Conservation (phyloP, 2,888 invertebrate species). For the Hirtodrosophila histrioides region DNA sequence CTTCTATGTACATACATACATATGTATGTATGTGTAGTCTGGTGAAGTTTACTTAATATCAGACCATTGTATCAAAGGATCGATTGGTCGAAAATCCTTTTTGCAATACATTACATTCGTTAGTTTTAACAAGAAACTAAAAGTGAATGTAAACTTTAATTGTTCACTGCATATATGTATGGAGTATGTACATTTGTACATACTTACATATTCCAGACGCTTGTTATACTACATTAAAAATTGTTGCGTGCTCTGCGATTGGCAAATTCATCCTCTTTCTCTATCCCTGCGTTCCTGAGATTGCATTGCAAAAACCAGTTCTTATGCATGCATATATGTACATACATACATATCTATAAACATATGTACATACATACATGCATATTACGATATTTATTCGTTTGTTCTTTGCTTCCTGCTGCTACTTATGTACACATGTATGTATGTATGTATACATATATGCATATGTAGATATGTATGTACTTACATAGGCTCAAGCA, state of each 20-base stretch:
- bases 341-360: conserved; percentile 13
- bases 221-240: conserved; percentile 16
- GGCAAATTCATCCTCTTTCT: conserved; percentile 37
- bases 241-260: conserved; percentile 33
- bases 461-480: not conserved
- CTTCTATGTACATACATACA: too few relatives aligned
- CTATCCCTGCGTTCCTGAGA: conserved; percentile 31
- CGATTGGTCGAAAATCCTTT: too few relatives aligned
- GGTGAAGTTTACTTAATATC: too few relatives aligned
- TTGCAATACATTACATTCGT: too few relatives aligned
- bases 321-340: conserved; percentile 12
- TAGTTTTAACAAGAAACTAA: too few relatives aligned
- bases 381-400: conserved; percentile 48
- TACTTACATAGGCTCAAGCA: conserved; percentile 26
- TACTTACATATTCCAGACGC: not conserved
- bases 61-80: too few relatives aligned
- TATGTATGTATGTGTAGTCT: too few relatives aligned
- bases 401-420: conserved; percentile 51
- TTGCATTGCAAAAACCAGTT: conserved; percentile 52
- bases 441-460: not conserved
- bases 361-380: not conserved
- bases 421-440: conserved; percentile 16
- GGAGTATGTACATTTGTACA: too few relatives aligned
- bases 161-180: too few relatives aligned
- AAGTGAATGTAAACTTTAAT: too few relatives aligned